Evolutionary conservation across 2,113 vertebrate species (phyloP).

Genomic region (Cryptomyrus ogoouensis): DNA sequence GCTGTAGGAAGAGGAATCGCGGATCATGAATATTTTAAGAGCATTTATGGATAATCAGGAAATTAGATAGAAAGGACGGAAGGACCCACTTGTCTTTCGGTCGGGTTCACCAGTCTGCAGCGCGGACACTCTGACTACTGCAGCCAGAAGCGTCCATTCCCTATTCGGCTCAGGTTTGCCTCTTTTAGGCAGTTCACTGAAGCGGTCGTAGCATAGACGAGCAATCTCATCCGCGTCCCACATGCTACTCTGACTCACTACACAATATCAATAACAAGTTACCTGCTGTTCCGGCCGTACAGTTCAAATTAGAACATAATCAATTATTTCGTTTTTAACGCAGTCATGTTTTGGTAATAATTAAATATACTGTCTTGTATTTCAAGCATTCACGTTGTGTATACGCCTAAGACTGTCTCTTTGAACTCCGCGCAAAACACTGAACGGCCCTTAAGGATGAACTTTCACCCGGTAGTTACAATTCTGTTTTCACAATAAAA

Average conservation of each 20-base stretch:
- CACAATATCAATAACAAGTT: not conserved
- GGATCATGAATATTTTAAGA: not conserved
- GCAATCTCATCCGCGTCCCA: slow-evolving; percentile 74
- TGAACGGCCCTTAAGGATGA: not conserved
- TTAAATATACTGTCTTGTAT: not conserved
- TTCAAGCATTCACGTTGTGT: not conserved
- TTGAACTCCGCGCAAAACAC: not conserved
- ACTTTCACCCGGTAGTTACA: not conserved
- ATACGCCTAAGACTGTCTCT: not conserved
- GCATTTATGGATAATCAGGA: not conserved
- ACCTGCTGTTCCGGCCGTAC: slow-evolving; percentile 1
- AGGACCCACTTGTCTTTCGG: slow-evolving; percentile 2
- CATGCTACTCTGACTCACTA: slow-evolving; percentile 39
- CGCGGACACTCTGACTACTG: slow-evolving; percentile 58
- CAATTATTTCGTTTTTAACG: not conserved
- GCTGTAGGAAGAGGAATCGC: slow-evolving; percentile 40
- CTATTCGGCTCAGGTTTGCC: slow-evolving; percentile 75
- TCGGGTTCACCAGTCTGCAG: not conserved
- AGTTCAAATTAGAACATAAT: not conserved
- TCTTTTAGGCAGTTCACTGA: slow-evolving; percentile 67
- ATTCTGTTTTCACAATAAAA: slow-evolving; percentile 15
- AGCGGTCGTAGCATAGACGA: slow-evolving; percentile 67
- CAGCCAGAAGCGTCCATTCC: slow-evolving; percentile 85
- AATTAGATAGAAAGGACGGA: too few species aligned
- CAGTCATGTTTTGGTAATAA: not conserved